Percentiles rank a stretch among this genome's conserved stretches.
Conservation (phyloP, 2,888 invertebrate genomes). For the Erebia ligea region DNA sequence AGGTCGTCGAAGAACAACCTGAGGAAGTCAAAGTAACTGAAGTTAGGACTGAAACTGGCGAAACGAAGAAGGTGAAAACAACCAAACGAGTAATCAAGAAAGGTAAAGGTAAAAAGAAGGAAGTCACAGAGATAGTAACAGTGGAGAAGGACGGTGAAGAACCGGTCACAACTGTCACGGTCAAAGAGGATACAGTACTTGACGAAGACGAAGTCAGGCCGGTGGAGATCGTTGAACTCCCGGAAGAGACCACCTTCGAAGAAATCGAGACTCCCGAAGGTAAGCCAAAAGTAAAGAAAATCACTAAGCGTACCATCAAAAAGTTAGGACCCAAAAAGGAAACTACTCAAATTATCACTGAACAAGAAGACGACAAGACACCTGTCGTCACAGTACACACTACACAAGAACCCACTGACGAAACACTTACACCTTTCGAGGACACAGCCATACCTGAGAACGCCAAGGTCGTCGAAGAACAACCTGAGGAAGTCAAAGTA, state of each 20-base stretch:
- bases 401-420: not conserved
- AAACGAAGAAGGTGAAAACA: not conserved
- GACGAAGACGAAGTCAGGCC: not conserved
- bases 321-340: too few species aligned
- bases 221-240: not conserved
- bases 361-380: not conserved
- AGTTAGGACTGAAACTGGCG: not conserved
- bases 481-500: too few species aligned
- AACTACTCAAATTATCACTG: too few species aligned
- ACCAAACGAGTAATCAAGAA: not conserved
- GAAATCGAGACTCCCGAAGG: too few species aligned
- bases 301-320: too few species aligned
- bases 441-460: too few species aligned
- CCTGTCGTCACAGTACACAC: not conserved
- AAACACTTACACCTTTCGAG: not conserved
- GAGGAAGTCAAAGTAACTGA: slow-evolving; percentile 1
- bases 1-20: not conserved
- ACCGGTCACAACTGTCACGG: not conserved
- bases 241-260: too few species aligned
- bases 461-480: too few species aligned
- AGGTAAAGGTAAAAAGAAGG: not conserved
- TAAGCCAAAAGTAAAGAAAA: too few species aligned
- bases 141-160: slow-evolving; percentile 4
- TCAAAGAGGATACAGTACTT: not conserved
- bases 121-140: not conserved